Base-by-base conservation (phyloP, 2,113 vertebrate species). In the Hemiscyllium ocellatum region DNA sequence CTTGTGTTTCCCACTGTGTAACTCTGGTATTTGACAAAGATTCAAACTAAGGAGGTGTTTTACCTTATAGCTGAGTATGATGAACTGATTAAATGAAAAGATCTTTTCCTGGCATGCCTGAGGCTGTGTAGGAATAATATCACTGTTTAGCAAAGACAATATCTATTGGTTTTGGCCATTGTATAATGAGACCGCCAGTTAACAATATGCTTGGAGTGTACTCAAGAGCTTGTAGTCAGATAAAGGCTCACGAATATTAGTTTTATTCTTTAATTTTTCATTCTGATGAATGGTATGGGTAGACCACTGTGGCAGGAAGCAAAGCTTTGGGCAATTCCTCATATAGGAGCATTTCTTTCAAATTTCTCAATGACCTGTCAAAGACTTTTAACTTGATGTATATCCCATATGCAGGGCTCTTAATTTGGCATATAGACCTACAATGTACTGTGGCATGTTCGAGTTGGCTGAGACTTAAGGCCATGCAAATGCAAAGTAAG, bases 221-320 rank as follows among this genome's bases (percentile, higher is more conserved):
- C 95, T 65, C 85, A 61, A 95, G 85, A 87, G 95, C 85, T 52
- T 95, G 95, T 89, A 95, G 80, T 95, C 33, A 70, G 95, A 95
- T 95, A 95, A 47, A 95, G 95, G 69, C 94, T 70, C 65, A 89
- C 22, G 61, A 95, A 89, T 95, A 95, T 95, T 95, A 95, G 66
- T 87, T 95, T 95, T 95, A 87, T 95, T 90, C 83, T 89, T 95
- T 89, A 95, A 95, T 95, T 70, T 87, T 95, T 95, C 95, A 95
- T 90, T 87, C 80, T 95, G 95, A 95, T 95, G 22, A 95, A 95
- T 95, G 95, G 85, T 26, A 29, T 29, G 20, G 80, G n/a, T 86
- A 50, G 85, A 69, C 66, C 85, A n/a, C 85, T 50, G n/a, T 86
- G 95, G 66, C 95, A 95, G 61, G 61, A 65, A 89, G 95, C 80